Evolutionary conservation across 1,140 invertebrate genomes (phyloP).

Genomic region (Hylyphantes graminicola): DNA sequence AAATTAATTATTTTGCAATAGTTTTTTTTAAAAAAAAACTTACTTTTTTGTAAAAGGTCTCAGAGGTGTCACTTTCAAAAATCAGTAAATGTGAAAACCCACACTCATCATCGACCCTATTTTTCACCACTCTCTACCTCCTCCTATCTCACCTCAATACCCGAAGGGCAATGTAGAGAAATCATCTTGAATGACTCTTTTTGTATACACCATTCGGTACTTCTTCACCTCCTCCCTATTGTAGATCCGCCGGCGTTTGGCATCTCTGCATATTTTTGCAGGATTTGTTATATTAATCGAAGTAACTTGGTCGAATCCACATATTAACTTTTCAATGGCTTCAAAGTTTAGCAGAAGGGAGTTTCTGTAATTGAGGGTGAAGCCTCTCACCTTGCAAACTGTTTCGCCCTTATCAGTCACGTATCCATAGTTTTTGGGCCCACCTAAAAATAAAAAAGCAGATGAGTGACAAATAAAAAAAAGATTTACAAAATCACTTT

Average conservation of each 20-base stretch:
- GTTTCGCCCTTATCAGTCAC: neutral
- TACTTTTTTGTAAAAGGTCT: too few relatives aligned
- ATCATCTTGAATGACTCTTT: slow-evolving; percentile 6
- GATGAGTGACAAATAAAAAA: neutral
- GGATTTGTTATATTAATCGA: neutral
- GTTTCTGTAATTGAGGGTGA: slow-evolving; percentile 19
- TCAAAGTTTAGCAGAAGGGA: neutral
- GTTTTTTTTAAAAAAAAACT: too few relatives aligned
- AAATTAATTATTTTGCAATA: too few relatives aligned
- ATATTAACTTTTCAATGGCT: neutral
- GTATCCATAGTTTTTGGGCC: slow-evolving; percentile 26
- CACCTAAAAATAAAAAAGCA: slow-evolving; percentile 11
- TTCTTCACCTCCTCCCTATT: neutral
- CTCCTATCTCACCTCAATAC: too few relatives aligned
- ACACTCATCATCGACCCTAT: too few relatives aligned
- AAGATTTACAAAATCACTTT: neutral
- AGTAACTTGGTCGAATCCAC: neutral
- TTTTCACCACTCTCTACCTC: too few relatives aligned
- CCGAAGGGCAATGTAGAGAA: slow-evolving; percentile 8
- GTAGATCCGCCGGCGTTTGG: neutral
- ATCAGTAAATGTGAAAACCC: too few relatives aligned
- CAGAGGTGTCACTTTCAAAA: too few relatives aligned
- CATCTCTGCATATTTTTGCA: neutral
- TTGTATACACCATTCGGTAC: slow-evolving; percentile 12
- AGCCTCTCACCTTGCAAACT: slow-evolving; percentile 13